A percentile compares a stretch with the other conserved stretches of the same genome.
Conservation (phyloP, 2,888 invertebrate species). For the Adelognathus sp. region DNA sequence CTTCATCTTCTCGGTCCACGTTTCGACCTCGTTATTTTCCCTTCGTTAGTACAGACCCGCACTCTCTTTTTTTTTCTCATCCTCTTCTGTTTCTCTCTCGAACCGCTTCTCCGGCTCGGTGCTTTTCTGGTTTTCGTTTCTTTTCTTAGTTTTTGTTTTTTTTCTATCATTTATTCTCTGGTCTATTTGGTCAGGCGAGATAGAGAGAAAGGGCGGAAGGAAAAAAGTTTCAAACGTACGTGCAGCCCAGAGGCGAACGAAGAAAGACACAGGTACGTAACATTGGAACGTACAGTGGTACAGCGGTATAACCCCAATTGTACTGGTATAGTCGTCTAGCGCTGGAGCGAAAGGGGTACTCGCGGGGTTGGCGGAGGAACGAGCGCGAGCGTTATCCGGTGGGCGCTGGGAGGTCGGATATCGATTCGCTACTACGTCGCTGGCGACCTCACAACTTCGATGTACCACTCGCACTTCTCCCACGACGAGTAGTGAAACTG, state of each 20-base stretch:
- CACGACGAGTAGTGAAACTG: background rate
- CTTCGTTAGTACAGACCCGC: conserved; percentile 56
- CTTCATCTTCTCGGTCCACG: conserved; percentile 58
- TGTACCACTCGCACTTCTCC: conserved; percentile 8
- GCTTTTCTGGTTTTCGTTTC: background rate
- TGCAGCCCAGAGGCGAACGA: conserved; percentile 21
- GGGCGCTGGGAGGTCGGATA: conserved; percentile 30
- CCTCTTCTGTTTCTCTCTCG: background rate
- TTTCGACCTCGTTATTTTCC: conserved; percentile 58
- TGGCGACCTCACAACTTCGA: conserved; percentile 29
- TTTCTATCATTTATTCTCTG: conserved; percentile 11
- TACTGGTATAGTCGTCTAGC: conserved; percentile 1
- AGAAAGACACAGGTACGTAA: conserved; percentile 29
- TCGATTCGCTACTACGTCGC: conserved; percentile 36
- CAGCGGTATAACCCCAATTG: conserved; percentile 11
- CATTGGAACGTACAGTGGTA: conserved; percentile 2
- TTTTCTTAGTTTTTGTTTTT: conserved; percentile 11
- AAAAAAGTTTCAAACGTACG: conserved; percentile 24
- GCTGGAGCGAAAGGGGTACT: conserved; percentile 9
- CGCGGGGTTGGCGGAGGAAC: background rate
- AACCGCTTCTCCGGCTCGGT: background rate
- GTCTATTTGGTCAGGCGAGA: conserved; percentile 20
- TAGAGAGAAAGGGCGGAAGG: background rate
- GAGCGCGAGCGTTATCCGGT: conserved; percentile 39
- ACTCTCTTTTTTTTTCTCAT: conserved; percentile 19